Percentiles rank a stretch among this genome's conserved stretches.
phyloP scores from a whole-genome alignment of 2,888 invertebrate genomes.

The Eurois occulta region DNA sequence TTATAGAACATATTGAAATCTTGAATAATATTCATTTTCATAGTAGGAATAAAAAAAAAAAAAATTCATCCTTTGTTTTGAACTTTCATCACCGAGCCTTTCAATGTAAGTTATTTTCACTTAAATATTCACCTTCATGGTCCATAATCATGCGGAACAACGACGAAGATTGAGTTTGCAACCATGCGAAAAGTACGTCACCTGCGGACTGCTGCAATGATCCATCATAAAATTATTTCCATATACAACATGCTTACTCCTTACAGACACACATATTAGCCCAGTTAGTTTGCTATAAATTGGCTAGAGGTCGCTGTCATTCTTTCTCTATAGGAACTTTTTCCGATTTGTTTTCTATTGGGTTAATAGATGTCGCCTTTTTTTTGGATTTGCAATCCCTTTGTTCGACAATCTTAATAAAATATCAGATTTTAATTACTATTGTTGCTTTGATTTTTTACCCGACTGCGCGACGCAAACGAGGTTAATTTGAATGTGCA shows the following conservation, averaged over 20 bases:
- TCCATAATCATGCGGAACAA: neutral
- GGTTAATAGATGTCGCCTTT: neutral
- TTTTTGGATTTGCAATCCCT: neutral
- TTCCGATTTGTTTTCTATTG: neutral
- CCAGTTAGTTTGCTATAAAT: neutral
- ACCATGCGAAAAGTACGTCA: too few relatives aligned
- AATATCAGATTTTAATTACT: too few relatives aligned
- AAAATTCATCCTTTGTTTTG: neutral
- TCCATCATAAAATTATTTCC: neutral
- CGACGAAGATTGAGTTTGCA: neutral
- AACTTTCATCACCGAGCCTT: neutral
- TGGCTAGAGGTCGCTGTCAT: constrained; percentile 1
- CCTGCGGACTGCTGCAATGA: neutral
- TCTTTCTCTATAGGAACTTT: neutral
- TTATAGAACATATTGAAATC: neutral
- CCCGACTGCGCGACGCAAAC: too few relatives aligned
- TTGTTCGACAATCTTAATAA: too few relatives aligned
- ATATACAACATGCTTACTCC: neutral
- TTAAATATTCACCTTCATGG: neutral
- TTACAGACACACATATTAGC: neutral
- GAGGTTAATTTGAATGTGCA: too few relatives aligned
- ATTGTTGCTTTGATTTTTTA: too few relatives aligned
- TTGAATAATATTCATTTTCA: neutral
- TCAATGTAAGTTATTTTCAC: neutral
- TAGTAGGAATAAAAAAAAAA: neutral